These are phyloP conservation scores for Bembecia ichneumoniformis DNA, from an alignment of 2,888 invertebrate species.

Conservation along the genomic window DNA sequence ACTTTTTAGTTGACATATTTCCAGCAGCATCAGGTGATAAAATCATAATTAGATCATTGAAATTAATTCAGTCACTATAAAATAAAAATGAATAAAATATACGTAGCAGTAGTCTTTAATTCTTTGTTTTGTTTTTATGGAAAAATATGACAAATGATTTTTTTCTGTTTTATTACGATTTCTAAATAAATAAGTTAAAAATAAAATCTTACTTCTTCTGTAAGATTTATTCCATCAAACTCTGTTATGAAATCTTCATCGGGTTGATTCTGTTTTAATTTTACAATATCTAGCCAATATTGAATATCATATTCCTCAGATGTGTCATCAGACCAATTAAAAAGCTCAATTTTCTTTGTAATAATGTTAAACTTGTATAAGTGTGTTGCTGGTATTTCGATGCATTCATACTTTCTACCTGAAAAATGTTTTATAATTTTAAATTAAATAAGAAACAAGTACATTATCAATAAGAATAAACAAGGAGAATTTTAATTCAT, in stretches of 20 bases:
- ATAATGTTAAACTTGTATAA: slow-evolving; percentile 67
- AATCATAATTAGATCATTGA: no score
- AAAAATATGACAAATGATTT: no score
- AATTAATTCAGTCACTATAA: no score
- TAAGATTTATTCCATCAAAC: slow-evolving; percentile 18
- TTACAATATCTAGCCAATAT: slow-evolving; percentile 36
- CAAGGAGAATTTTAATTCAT: background rate
- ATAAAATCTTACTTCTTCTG: slow-evolving; percentile 24
- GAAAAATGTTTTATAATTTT: slow-evolving; percentile 13
- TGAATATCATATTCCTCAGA: slow-evolving; percentile 25
- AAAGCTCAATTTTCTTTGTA: slow-evolving; percentile 29
- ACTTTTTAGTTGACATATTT: no score
- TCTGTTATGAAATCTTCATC: slow-evolving; percentile 44
- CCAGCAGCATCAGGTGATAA: no score
- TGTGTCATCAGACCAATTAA: slow-evolving; percentile 33
- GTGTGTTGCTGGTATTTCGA: slow-evolving; percentile 77
- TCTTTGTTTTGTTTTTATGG: no score
- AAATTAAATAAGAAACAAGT: background rate
- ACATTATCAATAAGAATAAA: background rate
- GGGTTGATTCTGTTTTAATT: slow-evolving; percentile 37
- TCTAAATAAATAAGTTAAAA: no score
- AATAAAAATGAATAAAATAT: no score
- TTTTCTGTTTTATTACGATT: no score
- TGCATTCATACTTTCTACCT: slow-evolving; percentile 52
- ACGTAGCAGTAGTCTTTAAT: no score